Evolutionary conservation across 2,888 invertebrate genomes (phyloP).

Genomic region (Hartigia nigra): DNA sequence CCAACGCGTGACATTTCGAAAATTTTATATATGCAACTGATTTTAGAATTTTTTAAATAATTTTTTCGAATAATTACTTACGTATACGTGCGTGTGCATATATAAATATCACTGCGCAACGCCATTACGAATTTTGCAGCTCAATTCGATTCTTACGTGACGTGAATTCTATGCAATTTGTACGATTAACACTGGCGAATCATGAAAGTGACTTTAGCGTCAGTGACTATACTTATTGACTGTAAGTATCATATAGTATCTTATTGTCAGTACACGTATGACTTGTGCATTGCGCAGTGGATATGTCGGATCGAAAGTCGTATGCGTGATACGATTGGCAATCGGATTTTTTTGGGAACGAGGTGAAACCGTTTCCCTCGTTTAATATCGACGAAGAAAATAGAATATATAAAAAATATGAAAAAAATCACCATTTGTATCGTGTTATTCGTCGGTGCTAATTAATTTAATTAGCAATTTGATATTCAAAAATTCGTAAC

Average conservation of each 20-base stretch:
- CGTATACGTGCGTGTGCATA: too few relatives aligned
- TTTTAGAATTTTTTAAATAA: too few relatives aligned
- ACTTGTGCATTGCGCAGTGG: not conserved
- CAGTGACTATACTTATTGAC: not conserved
- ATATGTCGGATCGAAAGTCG: slow-evolving; percentile 12
- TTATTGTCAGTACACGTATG: not conserved
- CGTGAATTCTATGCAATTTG: not conserved
- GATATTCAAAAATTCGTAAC: not conserved
- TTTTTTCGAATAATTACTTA: too few relatives aligned
- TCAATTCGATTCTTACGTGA: not conserved
- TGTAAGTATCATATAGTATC: not conserved
- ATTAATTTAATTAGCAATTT: not conserved
- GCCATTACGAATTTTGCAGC: not conserved
- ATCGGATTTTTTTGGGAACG: slow-evolving; percentile 13
- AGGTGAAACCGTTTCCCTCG: slow-evolving; percentile 4
- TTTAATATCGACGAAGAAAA: not conserved
- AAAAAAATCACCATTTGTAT: not conserved
- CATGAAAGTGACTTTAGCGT: not conserved
- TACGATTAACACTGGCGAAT: not conserved
- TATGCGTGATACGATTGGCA: slow-evolving; percentile 13
- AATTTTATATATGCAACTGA: not conserved
- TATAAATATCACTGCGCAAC: too few relatives aligned
- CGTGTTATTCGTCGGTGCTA: not conserved
- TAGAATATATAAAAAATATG: too few relatives aligned
- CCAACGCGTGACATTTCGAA: not conserved